A percentile compares a stretch with the other conserved stretches of the same genome.
phyloP scores from a whole-genome alignment of 2,113 vertebrate genomes.

The Pantherophis guttatus region DNA sequence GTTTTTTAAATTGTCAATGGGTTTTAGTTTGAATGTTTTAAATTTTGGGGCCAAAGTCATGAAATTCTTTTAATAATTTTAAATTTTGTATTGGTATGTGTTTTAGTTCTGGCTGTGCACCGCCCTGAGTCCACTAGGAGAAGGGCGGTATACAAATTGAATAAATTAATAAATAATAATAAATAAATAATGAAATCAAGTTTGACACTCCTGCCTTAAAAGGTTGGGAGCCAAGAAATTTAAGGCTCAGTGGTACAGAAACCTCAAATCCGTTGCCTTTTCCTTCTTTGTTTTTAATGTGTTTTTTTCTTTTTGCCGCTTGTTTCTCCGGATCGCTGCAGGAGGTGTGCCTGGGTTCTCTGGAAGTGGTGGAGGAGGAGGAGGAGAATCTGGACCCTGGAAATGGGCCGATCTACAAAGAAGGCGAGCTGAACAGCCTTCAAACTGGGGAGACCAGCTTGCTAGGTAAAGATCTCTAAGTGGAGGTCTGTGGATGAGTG shows the following conservation, averaged over 20 bases:
- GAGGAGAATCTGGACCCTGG: neutral
- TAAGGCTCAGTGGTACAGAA: neutral
- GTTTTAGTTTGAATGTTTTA: too few relatives aligned
- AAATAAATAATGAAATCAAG: too few relatives aligned
- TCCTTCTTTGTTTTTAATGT: neutral
- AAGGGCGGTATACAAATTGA: too few relatives aligned
- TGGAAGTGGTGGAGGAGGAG: neutral
- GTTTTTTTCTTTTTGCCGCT: neutral
- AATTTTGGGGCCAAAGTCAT: too few relatives aligned
- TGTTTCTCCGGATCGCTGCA: neutral
- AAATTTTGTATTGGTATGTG: too few relatives aligned
- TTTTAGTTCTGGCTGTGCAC: too few relatives aligned
- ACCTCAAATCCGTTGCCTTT: neutral
- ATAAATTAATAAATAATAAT: too few relatives aligned
- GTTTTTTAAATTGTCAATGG: too few relatives aligned
- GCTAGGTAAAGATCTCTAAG: neutral
- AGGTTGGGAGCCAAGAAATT: neutral
- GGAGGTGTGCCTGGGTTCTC: neutral
- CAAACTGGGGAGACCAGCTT: neutral
- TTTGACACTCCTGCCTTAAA: neutral
- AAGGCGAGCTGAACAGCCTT: neutral
- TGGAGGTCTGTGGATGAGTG: neutral
- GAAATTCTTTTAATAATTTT: too few relatives aligned
- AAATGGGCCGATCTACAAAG: neutral
- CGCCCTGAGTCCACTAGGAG: too few relatives aligned